Evolutionary conservation across 2,888 invertebrate species (phyloP), one percentile per base, ranked within the genome.

Genomic region (Folsomia candida): DNA sequence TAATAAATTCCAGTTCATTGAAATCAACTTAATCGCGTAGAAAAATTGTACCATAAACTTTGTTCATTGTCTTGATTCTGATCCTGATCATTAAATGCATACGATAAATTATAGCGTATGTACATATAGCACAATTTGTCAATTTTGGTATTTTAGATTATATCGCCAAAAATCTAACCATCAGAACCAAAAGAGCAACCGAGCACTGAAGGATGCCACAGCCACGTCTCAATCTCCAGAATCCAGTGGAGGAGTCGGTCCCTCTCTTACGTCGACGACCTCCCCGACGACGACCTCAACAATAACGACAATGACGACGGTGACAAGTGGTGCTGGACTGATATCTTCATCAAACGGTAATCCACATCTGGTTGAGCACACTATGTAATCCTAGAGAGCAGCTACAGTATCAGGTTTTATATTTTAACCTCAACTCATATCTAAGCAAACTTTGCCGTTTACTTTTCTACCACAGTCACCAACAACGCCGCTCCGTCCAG

Each of bases 101-200:
- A n/a, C n/a, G n/a, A n/a, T n/a, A n/a, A n/a, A n/a, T n/a, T n/a
- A n/a, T n/a, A n/a, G n/a, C n/a, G n/a, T n/a, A n/a, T n/a, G n/a
- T n/a, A n/a, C n/a, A n/a, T n/a, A n/a, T n/a, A n/a, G n/a, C n/a
- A n/a, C n/a, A n/a, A n/a, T n/a, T n/a, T n/a, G n/a, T n/a, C n/a
- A n/a, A n/a, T n/a, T n/a, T n/a, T n/a, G n/a, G n/a, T n/a, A n/a
- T n/a, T n/a, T n/a, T n/a, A n/a, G n/a, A n/a, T 77, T 80, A 75
- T 74, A 73, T 47, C 75, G 77, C 69, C 73, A 73, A 65, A 75
- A 73, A 71, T 72, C 75, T 71, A 68, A 62, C 71, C 72, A 73
- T 69, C 69, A 69, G 47, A 72, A 67, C 72, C 67, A 66, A 73
- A 68, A 27, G 4, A 25, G 65, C 65, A 67, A 65, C 62, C 62